Evolutionary conservation across 2,797 vertebrate genomes (phyloP), one percentile per base, ranked within the genome.

Genomic region (Delichon dasypus): DNA sequence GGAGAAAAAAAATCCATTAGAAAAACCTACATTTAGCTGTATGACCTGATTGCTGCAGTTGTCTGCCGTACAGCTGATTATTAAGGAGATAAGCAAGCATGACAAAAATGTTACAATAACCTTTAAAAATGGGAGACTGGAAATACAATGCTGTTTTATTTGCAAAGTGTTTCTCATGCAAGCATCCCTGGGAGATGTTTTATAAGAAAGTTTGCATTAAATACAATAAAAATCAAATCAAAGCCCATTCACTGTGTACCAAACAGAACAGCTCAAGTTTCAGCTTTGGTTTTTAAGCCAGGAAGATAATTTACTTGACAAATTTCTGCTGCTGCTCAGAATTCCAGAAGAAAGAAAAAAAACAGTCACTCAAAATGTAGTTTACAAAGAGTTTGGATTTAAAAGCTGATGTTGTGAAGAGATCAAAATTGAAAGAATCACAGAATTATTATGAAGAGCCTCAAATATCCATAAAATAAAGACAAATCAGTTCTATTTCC

Each of bases 141-240:
- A 91, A 95, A 94, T 71, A 76, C 67, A 94, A 80, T 36, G 80
- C 82, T 91, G 51, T 21, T 90, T 96, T 85, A 90, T 73, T 92
- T 93, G 90, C 83, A 54, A 94, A 93, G 60, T 30, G 58, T 66
- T 92, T 90, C 84, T 86, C 70, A 30, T 74, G 68, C 74, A 92
- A 94, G 94, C 62, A 75, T 96, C 92, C 94, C 95, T 85, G 74
- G 75, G 94, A 97, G 93, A 82, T 95, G 57, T 91, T 96, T 96
- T 94, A 96, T 86, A 91, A 91, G 82, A 82, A 79, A 94, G 73
- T 81, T 82, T 88, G 84, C 94, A 88, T 89, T 83, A 92, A 96
- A 96, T 90, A 94, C 82, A 87, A 89, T 96, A 86, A 96, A 92
- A 95, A 94, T 90, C 62, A 95, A 96, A 92, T 95, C 64, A 83